Evolutionary conservation across 1,140 invertebrate genomes (phyloP), one percentile per base, ranked within the genome.

Genomic region (Elysia chlorotica): DNA sequence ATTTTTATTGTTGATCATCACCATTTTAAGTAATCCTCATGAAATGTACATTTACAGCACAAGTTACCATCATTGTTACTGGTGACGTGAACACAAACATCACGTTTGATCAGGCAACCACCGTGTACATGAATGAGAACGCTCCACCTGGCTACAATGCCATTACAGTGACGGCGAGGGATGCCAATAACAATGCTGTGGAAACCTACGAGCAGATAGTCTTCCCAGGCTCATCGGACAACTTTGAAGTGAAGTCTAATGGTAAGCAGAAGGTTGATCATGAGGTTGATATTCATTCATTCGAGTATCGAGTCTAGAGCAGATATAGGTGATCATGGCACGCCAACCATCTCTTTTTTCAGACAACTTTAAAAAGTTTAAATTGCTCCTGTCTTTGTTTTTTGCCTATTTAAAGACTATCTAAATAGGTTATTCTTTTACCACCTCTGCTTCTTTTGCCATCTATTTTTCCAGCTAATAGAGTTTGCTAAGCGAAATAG

Each of bases 11-110:
- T n/a, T n/a, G n/a, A n/a, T n/a, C n/a, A n/a, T n/a, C n/a, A n/a
- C n/a, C n/a, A n/a, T n/a, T n/a, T n/a, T n/a, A n/a, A n/a, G n/a
- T n/a, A n/a, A n/a, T n/a, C n/a, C n/a, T n/a, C n/a, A n/a, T n/a
- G n/a, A n/a, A n/a, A n/a, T n/a, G n/a, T n/a, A n/a, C n/a, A 59
- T 59, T 59, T 48, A 19, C 70, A 77, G 76, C 76, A 17, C 65
- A 56, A 19, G 53, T 77, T 3, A 56, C 70, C 25, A 69, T 77
- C 28, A 66, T 28, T 23, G 62, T 77, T 35, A 62, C 14, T 23
- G 73, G 73, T 23, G 23, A 21, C 23, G 56, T 35, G 2, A 35
- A 74, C 17, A 41, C 33, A n/a, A 37, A 2, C 10, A 56, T 71
- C 23, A 57, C 28, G n/a, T 66, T 56, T 62, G 57, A 53, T 30